Percentiles rank a stretch among this genome's conserved stretches.
phyloP scores from a whole-genome alignment of 2,113 vertebrate genomes.

The Pleuronectes platessa region DNA sequence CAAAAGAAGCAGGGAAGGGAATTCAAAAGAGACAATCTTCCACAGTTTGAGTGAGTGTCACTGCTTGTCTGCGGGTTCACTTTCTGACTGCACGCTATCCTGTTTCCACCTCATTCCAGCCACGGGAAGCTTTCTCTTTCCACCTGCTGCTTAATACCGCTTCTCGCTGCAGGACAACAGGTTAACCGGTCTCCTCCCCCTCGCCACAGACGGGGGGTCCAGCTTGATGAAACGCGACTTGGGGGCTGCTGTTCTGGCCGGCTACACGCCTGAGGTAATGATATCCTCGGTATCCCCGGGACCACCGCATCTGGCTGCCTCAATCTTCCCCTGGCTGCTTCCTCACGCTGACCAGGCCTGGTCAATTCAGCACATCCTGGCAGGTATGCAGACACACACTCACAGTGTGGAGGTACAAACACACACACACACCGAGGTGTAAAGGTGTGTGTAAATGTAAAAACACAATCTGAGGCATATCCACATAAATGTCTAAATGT shows the following conservation, averaged over 20 bases:
- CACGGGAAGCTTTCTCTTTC: slow-evolving; percentile 67
- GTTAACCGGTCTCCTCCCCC: slow-evolving; percentile 79
- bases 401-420: slow-evolving; percentile 16
- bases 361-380: slow-evolving; percentile 68
- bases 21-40: slow-evolving; percentile 57
- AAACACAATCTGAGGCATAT: background rate
- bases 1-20: slow-evolving; percentile 42
- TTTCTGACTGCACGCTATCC: slow-evolving; percentile 43
- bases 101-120: slow-evolving; percentile 64
- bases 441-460: slow-evolving; percentile 24
- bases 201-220: slow-evolving; percentile 69
- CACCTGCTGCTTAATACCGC: slow-evolving; percentile 76
- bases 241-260: slow-evolving; percentile 66
- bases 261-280: slow-evolving; percentile 81
- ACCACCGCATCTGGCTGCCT: slow-evolving; percentile 72
- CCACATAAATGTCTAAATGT: too few species aligned
- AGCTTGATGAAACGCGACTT: slow-evolving; percentile 88
- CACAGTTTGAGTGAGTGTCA: slow-evolving; percentile 45
- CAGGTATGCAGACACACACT: slow-evolving; percentile 54
- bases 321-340: slow-evolving; percentile 83
- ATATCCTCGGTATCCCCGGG: slow-evolving; percentile 85
- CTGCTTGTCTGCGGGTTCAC: slow-evolving; percentile 30
- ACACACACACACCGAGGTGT: slow-evolving; percentile 60
- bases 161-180: slow-evolving; percentile 85
- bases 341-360: slow-evolving; percentile 81